Percentiles rank a stretch among this genome's conserved stretches.
Evolutionary conservation across 2,888 invertebrate species (phyloP).

Genomic region (Diabrotica balteata): DNA sequence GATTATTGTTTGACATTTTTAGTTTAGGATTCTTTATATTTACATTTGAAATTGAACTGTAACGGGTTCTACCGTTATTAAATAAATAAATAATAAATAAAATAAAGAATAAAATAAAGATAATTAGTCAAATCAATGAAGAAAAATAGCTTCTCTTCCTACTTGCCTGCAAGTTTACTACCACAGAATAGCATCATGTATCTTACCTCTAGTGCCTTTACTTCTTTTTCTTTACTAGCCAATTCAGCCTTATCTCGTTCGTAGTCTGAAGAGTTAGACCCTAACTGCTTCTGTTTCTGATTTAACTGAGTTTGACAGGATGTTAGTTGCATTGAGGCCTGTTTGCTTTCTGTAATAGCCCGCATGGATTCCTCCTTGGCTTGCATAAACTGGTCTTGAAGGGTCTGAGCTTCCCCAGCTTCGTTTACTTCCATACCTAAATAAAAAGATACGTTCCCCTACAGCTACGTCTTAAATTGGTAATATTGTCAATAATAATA

Average conservation of each 20-base stretch:
- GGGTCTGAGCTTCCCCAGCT: constrained; percentile 79
- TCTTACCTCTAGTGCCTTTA: constrained; percentile 65
- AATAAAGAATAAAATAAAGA: too few species aligned
- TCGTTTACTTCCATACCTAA: constrained; percentile 82
- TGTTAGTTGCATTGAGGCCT: constrained; percentile 76
- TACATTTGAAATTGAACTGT: too few species aligned
- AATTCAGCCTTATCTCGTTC: constrained; percentile 69
- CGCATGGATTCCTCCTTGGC: constrained; percentile 78
- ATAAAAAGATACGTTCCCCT: constrained; percentile 45
- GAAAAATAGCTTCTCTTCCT: too few species aligned
- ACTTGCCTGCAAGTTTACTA: too few species aligned
- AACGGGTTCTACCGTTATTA: too few species aligned
- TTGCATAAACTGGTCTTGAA: constrained; percentile 88
- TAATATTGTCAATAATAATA: too few species aligned
- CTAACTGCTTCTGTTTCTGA: constrained; percentile 72
- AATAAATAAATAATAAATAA: too few species aligned
- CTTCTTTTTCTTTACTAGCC: constrained; percentile 65
- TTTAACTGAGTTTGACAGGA: constrained; percentile 70
- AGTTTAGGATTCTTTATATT: too few species aligned
- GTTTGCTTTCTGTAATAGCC: constrained; percentile 80
- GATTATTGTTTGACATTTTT: too few species aligned
- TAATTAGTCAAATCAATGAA: too few species aligned
- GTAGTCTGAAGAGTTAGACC: constrained; percentile 72
- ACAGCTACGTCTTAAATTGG: too few species aligned
- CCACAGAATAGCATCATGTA: too few species aligned